phyloP scores from a whole-genome alignment of 2,797 vertebrate genomes.

The Sternarchorhynchus goeldii region DNA sequence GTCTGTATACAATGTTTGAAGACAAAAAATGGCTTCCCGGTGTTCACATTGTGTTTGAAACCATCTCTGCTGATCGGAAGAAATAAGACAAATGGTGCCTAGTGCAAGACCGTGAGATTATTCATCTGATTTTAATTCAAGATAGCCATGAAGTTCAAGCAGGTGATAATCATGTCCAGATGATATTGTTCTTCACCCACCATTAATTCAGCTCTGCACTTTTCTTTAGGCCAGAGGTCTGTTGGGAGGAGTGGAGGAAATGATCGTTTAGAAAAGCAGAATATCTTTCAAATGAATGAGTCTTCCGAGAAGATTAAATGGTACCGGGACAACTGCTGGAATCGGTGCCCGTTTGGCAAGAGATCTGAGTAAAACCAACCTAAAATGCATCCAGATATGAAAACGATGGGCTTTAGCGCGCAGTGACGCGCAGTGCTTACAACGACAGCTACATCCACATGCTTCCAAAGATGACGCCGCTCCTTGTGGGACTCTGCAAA shows the following conservation, averaged over 20 bases:
- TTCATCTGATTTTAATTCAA: not conserved
- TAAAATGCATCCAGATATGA: no score
- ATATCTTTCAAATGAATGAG: not conserved
- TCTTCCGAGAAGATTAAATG: not conserved
- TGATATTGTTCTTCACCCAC: not conserved
- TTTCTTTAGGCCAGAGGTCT: not conserved
- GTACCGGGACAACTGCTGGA: not conserved
- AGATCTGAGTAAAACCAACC: not conserved
- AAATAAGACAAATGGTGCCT: not conserved
- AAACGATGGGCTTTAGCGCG: no score
- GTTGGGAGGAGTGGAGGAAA: not conserved
- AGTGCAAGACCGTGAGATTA: slow-evolving; percentile 4
- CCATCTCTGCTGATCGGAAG: not conserved
- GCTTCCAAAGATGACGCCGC: not conserved
- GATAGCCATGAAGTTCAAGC: not conserved
- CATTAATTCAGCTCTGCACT: not conserved
- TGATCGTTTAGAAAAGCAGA: not conserved
- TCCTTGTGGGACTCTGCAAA: not conserved
- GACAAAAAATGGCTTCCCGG: no score
- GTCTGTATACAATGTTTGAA: no score
- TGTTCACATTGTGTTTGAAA: not conserved
- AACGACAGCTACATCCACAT: no score
- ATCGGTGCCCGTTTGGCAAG: not conserved
- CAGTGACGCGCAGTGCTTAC: no score
- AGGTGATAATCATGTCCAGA: slow-evolving; percentile 15